A percentile compares a stretch with the other conserved stretches of the same genome.
These are phyloP conservation scores for Datnioides undecimradiatus DNA, from an alignment of 2,113 vertebrate genomes.

Conservation along the genomic window DNA sequence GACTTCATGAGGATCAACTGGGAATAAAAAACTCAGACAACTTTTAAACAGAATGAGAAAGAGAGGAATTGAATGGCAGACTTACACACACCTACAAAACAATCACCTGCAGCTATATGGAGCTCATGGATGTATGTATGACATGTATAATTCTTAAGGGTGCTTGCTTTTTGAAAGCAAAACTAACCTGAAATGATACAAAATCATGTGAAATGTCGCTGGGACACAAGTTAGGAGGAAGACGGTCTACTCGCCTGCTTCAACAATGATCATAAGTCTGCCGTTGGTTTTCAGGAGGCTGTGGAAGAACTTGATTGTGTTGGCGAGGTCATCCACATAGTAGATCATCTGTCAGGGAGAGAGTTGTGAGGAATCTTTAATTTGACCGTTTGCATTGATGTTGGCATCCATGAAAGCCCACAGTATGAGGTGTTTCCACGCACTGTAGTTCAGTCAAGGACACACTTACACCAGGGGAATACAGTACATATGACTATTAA, in stretches of 20 bases:
- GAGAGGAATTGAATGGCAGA: too few species aligned
- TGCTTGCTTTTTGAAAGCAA: too few species aligned
- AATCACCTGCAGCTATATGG: too few species aligned
- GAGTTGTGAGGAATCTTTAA: background rate
- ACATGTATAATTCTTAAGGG: too few species aligned
- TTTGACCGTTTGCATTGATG: background rate
- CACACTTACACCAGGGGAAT: background rate
- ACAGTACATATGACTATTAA: background rate
- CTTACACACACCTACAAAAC: too few species aligned
- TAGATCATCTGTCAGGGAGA: constrained; percentile 83
- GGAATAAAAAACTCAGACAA: too few species aligned
- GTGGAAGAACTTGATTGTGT: constrained; percentile 85
- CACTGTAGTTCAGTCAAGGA: background rate
- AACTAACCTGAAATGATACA: too few species aligned
- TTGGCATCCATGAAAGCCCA: background rate
- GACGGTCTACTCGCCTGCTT: constrained; percentile 72
- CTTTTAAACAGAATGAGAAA: too few species aligned
- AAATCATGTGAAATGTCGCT: too few species aligned
- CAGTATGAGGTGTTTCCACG: background rate
- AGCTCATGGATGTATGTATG: too few species aligned
- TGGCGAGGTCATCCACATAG: constrained; percentile 76
- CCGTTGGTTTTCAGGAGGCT: constrained; percentile 79
- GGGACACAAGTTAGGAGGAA: background rate
- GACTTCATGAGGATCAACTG: too few species aligned
- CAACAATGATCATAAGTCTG: constrained; percentile 84